Conservation (phyloP, 2,113 vertebrate species). For the Anguilla rostrata region DNA sequence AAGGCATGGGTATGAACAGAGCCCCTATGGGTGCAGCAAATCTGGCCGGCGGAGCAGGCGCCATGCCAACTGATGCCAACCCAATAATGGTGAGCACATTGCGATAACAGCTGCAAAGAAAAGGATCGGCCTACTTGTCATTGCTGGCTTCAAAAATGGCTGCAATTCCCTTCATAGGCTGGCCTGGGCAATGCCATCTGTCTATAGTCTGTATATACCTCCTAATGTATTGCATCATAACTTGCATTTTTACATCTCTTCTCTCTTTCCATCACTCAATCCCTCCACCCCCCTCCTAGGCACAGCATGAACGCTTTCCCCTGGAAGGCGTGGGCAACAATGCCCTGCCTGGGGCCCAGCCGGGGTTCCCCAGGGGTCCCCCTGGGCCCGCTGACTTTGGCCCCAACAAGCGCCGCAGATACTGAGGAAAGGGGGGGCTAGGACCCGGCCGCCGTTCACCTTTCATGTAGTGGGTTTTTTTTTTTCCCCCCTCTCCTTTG, state of each 20-base stretch:
- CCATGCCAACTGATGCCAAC: constrained; percentile 55
- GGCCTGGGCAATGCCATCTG: too few relatives aligned
- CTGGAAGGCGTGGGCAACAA: constrained; percentile 54
- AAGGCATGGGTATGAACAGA: constrained; percentile 68
- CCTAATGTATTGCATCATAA: too few relatives aligned
- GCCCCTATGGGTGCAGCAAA: constrained; percentile 60
- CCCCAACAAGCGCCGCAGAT: constrained; percentile 71
- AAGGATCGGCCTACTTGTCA: background rate
- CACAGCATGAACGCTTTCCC: constrained; percentile 19
- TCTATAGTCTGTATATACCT: too few relatives aligned
- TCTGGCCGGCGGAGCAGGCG: constrained; percentile 45
- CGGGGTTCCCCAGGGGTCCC: constrained; percentile 58
- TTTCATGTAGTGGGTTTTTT: too few relatives aligned
- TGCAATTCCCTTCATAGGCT: background rate
- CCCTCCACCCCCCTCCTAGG: too few relatives aligned
- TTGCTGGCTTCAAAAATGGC: background rate
- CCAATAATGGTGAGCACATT: constrained; percentile 45
- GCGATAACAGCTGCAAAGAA: background rate
- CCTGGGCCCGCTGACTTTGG: constrained; percentile 65
- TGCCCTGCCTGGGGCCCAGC: constrained; percentile 60
- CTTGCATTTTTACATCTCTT: too few relatives aligned
- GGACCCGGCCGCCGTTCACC: background rate
- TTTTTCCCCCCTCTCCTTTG: background rate
- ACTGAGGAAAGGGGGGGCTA: constrained; percentile 47
- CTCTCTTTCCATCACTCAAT: too few relatives aligned